Evolutionary conservation across 2,888 invertebrate species (phyloP), one percentile per base, ranked within the genome.

Genomic region (Dilophus febrilis): DNA sequence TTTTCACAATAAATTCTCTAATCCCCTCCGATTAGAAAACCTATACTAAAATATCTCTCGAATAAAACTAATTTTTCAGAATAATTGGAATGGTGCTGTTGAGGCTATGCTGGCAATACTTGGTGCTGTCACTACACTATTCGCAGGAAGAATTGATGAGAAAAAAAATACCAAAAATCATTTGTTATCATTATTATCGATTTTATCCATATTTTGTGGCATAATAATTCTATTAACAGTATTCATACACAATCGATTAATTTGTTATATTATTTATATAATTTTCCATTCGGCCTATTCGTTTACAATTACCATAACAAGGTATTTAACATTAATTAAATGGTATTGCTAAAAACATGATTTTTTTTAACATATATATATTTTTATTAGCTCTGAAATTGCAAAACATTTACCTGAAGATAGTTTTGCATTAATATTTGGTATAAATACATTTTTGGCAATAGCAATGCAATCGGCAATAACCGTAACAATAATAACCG

Each of bases 381-480:
- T n/a, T 18, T 29, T 19, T 8, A 32, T 33, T 33, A 17, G 14
- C 31, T 30, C 82, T 35, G 87, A 90, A 65, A 82, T 94, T 39
- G 91, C 92, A 0, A 74, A 79, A 45, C 67, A 76, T 45, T 68
- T 92, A 42, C 69, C 73, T 40, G 79, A 83, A 49, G 85, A 88
- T 38, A 85, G 85, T 58, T 90, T 84, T 57, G 91, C 87, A 1
- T 66, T 92, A 4, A 78, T 94, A 46, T 91, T 92, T 59, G 92
- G 92, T 4, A 70, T 90, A 48, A 92, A 90, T 60, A 88, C 84
- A 0, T 75, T 91, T 41, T 46, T 84, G 1, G 86, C 88, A 4
- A 68, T 91, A 4, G 55, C 72, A 1, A 57, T 88, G 1, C 90
- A 92, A 61, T 77, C 84, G 1, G 55, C 86, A 27, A 61, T 92